A percentile compares a stretch with the other conserved stretches of the same genome.
These are phyloP conservation scores for Platyura marginata DNA, from an alignment of 1,140 invertebrate genomes.

Conservation along the genomic window DNA sequence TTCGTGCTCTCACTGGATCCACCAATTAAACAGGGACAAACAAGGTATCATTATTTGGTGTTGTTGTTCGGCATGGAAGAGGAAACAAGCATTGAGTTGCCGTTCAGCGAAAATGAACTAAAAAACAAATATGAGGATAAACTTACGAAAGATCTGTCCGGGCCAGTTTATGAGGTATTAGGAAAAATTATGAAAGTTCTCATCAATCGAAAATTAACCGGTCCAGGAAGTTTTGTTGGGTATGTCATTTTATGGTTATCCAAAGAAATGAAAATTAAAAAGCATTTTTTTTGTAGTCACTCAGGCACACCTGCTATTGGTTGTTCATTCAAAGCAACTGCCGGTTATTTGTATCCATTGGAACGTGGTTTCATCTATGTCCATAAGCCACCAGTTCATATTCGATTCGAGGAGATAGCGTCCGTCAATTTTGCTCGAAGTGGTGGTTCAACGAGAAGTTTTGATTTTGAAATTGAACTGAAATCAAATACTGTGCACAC, in stretches of 20 bases:
- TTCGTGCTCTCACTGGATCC: slow-evolving; percentile 98
- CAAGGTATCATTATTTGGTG: slow-evolving; percentile 88
- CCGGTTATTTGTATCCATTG: slow-evolving; percentile 93
- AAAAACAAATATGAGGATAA: slow-evolving; percentile 91
- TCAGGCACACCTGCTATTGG: slow-evolving; percentile 79
- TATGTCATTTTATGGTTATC: slow-evolving; percentile 22
- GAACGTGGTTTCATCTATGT: slow-evolving; percentile 98
- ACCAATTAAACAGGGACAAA: slow-evolving; percentile 99
- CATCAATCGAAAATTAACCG: slow-evolving; percentile 86
- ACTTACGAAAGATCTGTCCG: slow-evolving; percentile 76
- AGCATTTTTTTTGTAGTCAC: slow-evolving; percentile 42
- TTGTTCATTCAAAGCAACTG: slow-evolving; percentile 97
- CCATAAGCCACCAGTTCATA: slow-evolving; percentile 95
- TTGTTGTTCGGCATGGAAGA: slow-evolving; percentile 89
- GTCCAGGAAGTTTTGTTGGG: slow-evolving; percentile 83
- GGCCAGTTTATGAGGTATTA: slow-evolving; percentile 88
- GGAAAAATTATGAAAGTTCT: slow-evolving; percentile 93
- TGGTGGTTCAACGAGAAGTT: slow-evolving; percentile 86
- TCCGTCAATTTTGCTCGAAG: slow-evolving; percentile 94
- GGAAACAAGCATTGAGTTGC: slow-evolving; percentile 82
- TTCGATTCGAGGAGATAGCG: slow-evolving; percentile 92
- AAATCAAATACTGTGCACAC: slow-evolving; percentile 80
- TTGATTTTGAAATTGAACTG: slow-evolving; percentile 95
- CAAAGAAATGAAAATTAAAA: neutral
- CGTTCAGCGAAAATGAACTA: slow-evolving; percentile 81